These are phyloP conservation scores for Augochlora pura DNA, from an alignment of 1,140 invertebrate genomes.

Conservation along the genomic window DNA sequence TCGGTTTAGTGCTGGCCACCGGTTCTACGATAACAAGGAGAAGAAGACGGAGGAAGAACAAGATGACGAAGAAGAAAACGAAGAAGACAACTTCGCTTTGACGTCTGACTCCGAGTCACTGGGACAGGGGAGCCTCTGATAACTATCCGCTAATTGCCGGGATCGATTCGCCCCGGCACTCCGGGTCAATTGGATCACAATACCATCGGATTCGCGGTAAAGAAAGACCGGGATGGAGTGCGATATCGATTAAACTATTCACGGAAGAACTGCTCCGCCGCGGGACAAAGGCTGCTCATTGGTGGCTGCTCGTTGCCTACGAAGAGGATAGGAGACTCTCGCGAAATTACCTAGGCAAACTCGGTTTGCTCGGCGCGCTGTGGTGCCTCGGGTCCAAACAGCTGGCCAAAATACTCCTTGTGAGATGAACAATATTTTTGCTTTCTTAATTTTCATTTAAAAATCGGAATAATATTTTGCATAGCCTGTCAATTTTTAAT, in stretches of 20 bases:
- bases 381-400: no score
- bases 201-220: constrained; percentile 5
- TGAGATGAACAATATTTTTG: no score
- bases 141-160: background rate
- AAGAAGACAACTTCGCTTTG: background rate
- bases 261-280: background rate
- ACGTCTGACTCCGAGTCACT: background rate
- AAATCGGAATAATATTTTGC: no score
- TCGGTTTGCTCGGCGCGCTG: no score
- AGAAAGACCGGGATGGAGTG: constrained; percentile 17
- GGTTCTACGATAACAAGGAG: constrained; percentile 82
- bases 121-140: constrained; percentile 24
- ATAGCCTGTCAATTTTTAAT: no score
- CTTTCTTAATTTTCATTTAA: no score
- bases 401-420: no score
- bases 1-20: constrained; percentile 86
- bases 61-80: constrained; percentile 13
- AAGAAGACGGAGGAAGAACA: background rate
- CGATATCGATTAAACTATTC: constrained; percentile 35
- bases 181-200: background rate
- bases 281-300: background rate
- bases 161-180: background rate
- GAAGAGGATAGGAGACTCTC: background rate
- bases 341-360: constrained; percentile 32
- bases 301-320: background rate